Base-by-base conservation (phyloP, 2,888 invertebrate genomes). In the Eledona agricola region DNA sequence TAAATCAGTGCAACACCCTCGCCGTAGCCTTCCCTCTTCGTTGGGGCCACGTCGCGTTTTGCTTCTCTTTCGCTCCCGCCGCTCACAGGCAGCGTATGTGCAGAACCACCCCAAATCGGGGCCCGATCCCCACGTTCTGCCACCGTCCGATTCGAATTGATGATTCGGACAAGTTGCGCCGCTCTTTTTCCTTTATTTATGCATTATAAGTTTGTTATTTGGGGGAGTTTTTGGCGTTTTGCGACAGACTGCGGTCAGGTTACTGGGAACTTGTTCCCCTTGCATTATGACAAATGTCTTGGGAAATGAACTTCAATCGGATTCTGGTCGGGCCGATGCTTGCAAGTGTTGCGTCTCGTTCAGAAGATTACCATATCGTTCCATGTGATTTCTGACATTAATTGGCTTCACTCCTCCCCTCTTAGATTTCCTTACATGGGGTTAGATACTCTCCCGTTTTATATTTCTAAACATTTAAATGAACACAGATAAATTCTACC, bases 1-100 rank as follows among this genome's bases (percentile, higher is more conserved):
- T 77, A 77, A 77, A 77, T 77, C 76, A 77, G 72, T 59, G 67
- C 67, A 71, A 71, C 70, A 70, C 72, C 72, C 72, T 67, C 69
- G 34, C 50, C 34, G 34, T 51, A 22, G 32, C 43, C 43, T 40
- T 38, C 26, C 46, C 46, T 32, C 19, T 28, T 23, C 2, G 12
- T 20, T 17, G 25, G 17, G 17, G 22, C 5, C 43, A 43, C 43
- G 13, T 32, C 9, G 12, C 15, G 6, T 1, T 31, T 15, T 4
- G 23, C 17, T 13, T 47, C 47, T 47, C 32, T 47, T 11, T 47
- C 20, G 23, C 5, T 16, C 25, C 13, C 23, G 15, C 22, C 3
- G 17, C 3, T 31, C 23, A 29, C 13, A 1, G 23, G 11, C 4
- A 17, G 32, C 43, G 43, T 43, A 12, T n/a, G 22, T 9, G 12